Percentiles rank a stretch among this genome's conserved stretches.
Evolutionary conservation across 1,140 invertebrate species (phyloP).

Genomic region (Ctenoplectra terminalis): DNA sequence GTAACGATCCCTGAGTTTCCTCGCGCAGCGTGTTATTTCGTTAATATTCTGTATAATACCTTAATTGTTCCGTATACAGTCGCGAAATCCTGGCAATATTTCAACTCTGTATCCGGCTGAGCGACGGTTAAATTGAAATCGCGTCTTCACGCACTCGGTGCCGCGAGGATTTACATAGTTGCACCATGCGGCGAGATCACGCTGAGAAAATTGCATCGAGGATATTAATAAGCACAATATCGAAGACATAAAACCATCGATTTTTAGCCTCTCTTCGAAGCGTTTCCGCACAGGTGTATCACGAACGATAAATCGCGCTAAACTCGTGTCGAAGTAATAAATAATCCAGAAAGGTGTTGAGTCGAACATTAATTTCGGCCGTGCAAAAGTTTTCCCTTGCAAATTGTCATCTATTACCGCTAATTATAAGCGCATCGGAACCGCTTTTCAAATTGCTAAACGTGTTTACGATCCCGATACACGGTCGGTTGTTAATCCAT

Average conservation of each 20-base stretch:
- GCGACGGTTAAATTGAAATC: constrained; percentile 39
- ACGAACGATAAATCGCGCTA: constrained; percentile 16
- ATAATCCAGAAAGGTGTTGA: constrained; percentile 13
- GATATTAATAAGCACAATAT: constrained; percentile 44
- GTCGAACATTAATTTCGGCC: neutral
- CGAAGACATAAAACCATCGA: neutral
- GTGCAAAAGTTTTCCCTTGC: neutral
- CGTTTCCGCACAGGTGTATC: constrained; percentile 9
- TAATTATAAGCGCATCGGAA: neutral
- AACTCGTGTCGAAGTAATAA: neutral
- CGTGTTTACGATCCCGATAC: neutral
- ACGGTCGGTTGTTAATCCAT: neutral
- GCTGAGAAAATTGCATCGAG: constrained; percentile 42
- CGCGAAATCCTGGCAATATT: constrained; percentile 1
- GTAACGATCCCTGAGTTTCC: neutral
- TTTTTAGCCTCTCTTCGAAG: neutral
- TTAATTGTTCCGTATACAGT: neutral
- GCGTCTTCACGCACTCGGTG: constrained; percentile 1
- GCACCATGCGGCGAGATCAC: constrained; percentile 8
- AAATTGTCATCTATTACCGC: neutral
- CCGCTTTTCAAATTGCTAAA: neutral
- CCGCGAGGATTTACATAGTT: constrained; percentile 8
- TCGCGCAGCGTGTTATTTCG: neutral
- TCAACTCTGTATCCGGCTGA: constrained; percentile 22
- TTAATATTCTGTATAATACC: constrained; percentile 2